These are phyloP conservation scores for Drepanosiphum platanoidis DNA, from an alignment of 2,888 invertebrate species.

Conservation along the genomic window DNA sequence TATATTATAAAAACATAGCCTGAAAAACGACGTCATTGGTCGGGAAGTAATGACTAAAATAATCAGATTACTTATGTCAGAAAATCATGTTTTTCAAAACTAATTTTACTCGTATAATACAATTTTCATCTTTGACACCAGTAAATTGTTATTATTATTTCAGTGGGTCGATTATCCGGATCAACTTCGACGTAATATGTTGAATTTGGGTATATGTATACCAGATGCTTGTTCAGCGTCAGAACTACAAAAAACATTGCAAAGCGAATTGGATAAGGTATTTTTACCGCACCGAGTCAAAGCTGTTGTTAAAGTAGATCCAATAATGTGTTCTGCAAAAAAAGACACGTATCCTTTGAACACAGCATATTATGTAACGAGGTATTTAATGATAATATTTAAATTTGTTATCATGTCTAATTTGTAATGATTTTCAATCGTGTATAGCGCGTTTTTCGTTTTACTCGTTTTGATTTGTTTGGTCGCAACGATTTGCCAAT, in stretches of 20 bases:
- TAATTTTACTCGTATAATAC: too few relatives aligned
- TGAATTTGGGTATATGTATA: constrained; percentile 64
- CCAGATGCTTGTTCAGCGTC: constrained; percentile 63
- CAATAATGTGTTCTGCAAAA: constrained; percentile 29
- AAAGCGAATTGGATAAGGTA: constrained; percentile 63
- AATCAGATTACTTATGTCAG: not conserved
- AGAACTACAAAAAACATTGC: constrained; percentile 64
- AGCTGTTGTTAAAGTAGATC: constrained; percentile 46
- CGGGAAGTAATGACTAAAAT: not conserved
- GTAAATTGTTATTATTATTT: not conserved
- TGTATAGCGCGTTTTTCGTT: not conserved
- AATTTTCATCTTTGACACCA: too few relatives aligned
- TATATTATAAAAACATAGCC: not conserved
- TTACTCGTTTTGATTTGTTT: not conserved
- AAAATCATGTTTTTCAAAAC: too few relatives aligned
- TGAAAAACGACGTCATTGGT: not conserved
- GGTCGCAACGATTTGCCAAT: not conserved
- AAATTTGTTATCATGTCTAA: not conserved
- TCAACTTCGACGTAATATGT: constrained; percentile 52
- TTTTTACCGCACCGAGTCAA: constrained; percentile 52
- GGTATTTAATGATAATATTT: constrained; percentile 52
- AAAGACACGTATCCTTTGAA: constrained; percentile 30
- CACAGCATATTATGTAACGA: constrained; percentile 50
- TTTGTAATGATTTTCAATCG: not conserved
- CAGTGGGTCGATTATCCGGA: constrained; percentile 28